These are phyloP conservation scores for Lagocephalus sceleratus DNA, from an alignment of 2,797 vertebrate genomes.

Conservation along the genomic window DNA sequence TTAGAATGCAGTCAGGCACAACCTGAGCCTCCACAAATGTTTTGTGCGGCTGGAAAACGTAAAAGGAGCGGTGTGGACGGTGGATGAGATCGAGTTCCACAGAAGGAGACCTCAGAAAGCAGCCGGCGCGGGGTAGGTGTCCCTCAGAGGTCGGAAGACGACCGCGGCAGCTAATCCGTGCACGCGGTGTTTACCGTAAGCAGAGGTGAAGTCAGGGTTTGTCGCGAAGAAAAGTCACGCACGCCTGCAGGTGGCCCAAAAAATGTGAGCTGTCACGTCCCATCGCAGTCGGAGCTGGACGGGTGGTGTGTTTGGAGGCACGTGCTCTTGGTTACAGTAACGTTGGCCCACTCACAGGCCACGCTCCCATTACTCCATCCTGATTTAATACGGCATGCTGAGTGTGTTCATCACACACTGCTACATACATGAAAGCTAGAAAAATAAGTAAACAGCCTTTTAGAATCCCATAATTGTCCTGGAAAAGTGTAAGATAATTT, in stretches of 20 bases:
- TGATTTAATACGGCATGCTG: neutral
- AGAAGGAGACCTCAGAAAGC: conserved; percentile 97
- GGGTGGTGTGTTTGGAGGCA: conserved; percentile 17
- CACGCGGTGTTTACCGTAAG: conserved; percentile 42
- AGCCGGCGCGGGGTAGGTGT: conserved; percentile 65
- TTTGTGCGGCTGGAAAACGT: conserved; percentile 98
- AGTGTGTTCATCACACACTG: too few relatives aligned
- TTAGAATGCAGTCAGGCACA: conserved; percentile 98
- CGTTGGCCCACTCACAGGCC: too few relatives aligned
- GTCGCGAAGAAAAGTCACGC: conserved; percentile 1
- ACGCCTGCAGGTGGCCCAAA: neutral
- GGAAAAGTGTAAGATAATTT: too few relatives aligned
- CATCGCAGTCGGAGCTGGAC: neutral
- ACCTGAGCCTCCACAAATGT: conserved; percentile 99
- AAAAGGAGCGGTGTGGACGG: conserved; percentile 99
- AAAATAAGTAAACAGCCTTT: too few relatives aligned
- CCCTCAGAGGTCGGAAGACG: conserved; percentile 12
- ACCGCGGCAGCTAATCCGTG: conserved; percentile 10
- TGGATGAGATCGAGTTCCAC: conserved; percentile 98
- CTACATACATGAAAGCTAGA: neutral
- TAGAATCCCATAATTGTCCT: too few relatives aligned
- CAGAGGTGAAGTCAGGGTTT: conserved; percentile 3
- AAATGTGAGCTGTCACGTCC: neutral
- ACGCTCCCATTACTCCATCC: neutral
- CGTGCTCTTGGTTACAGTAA: conserved; percentile 1